Evolutionary conservation across 2,113 vertebrate genomes (phyloP).

Genomic region (Aptenodytes patagonicus): DNA sequence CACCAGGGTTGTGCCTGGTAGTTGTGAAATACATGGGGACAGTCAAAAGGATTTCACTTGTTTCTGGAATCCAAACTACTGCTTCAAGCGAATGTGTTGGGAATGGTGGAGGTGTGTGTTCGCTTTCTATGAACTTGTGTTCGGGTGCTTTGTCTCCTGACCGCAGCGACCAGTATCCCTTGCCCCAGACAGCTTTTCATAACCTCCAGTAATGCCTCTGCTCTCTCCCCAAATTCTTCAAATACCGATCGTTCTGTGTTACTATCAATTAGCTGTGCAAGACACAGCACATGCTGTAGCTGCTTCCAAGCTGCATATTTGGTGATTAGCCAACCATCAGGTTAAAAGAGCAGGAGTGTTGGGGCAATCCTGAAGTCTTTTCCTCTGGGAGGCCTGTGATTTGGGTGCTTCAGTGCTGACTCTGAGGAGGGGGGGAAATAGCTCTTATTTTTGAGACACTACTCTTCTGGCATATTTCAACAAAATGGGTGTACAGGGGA

Average conservation of each 20-base stretch:
- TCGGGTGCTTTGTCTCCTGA: neutral
- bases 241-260: neutral
- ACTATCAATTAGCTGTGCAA: slow-evolving; percentile 25
- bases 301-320: neutral
- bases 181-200: neutral
- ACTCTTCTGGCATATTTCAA: neutral
- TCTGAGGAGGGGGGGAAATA: neutral
- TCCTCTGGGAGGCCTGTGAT: neutral
- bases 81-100: neutral
- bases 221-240: slow-evolving; percentile 27
- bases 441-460: neutral
- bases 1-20: neutral
- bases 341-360: neutral
- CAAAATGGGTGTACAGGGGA: neutral
- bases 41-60: neutral
- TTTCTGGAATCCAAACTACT: neutral
- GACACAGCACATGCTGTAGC: neutral
- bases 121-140: neutral
- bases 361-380: neutral
- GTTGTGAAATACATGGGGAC: neutral
- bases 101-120: neutral
- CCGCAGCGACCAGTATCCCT: neutral
- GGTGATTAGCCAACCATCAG: neutral
- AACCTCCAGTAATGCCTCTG: neutral
- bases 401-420: neutral